phyloP scores from a whole-genome alignment of 2,113 vertebrate genomes.

The Ictalurus punctatus region DNA sequence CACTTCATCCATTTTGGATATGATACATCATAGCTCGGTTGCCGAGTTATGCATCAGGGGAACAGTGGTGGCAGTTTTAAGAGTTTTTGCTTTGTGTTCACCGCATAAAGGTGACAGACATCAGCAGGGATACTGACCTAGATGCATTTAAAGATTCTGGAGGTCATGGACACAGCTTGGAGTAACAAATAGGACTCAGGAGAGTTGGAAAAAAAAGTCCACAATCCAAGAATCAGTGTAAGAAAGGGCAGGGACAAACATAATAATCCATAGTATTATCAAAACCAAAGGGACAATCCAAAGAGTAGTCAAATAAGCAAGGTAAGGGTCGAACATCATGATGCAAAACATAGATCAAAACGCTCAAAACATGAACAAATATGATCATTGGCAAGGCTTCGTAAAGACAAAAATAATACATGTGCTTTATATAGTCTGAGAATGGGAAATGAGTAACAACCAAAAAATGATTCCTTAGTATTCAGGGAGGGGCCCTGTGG shows the following conservation, averaged over 20 bases:
- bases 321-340: background rate
- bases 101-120: background rate
- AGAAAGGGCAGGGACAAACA: background rate
- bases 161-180: background rate
- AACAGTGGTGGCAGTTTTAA: background rate
- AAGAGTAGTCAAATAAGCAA: background rate
- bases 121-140: background rate
- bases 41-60: background rate
- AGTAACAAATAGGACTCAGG: background rate
- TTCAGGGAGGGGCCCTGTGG: background rate
- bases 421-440: background rate
- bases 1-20: background rate
- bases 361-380: background rate
- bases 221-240: background rate
- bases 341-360: background rate
- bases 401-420: background rate
- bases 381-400: background rate
- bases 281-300: background rate
- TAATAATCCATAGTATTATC: background rate
- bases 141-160: background rate
- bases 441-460: background rate
- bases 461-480: background rate
- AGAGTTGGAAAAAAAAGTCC: background rate
- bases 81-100: background rate
- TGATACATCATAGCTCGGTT: background rate